Percentiles rank a stretch among this genome's conserved stretches.
phyloP scores from a whole-genome alignment of 2,113 vertebrate species.

The Vicugna pacos region DNA sequence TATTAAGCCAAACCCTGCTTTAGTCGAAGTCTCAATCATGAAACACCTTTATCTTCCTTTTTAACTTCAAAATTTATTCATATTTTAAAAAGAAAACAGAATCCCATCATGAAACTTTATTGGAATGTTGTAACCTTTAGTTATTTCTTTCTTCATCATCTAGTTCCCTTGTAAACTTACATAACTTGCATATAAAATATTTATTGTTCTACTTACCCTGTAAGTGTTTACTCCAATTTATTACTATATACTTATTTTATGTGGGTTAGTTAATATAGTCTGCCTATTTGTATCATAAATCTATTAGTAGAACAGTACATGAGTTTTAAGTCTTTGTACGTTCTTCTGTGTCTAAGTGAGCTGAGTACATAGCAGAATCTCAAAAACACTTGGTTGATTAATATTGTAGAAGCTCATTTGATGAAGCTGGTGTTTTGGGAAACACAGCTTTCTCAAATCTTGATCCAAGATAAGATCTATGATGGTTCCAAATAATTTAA shows the following conservation, averaged over 20 bases:
- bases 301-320: not conserved
- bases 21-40: not conserved
- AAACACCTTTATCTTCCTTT: not conserved
- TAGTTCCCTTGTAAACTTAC: not conserved
- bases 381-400: not conserved
- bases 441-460: conserved; percentile 46
- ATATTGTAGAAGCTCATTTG: not conserved
- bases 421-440: conserved; percentile 30
- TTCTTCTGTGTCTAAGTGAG: not conserved
- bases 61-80: not conserved
- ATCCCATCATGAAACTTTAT: not conserved
- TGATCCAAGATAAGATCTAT: not conserved
- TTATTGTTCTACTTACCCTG: conserved; percentile 15
- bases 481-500: conserved; percentile 55
- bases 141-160: not conserved
- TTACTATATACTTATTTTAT: conserved; percentile 35
- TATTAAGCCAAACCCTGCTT: not conserved
- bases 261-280: not conserved
- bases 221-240: not conserved
- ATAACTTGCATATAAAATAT: not conserved
- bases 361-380: not conserved
- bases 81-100: conserved; percentile 25
- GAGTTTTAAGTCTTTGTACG: not conserved
- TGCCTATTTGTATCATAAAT: not conserved
- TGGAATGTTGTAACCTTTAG: not conserved